Evolutionary conservation across 2,888 invertebrate genomes (phyloP), one percentile per base, ranked within the genome.

Genomic region (Lasioglossum lativentre): DNA sequence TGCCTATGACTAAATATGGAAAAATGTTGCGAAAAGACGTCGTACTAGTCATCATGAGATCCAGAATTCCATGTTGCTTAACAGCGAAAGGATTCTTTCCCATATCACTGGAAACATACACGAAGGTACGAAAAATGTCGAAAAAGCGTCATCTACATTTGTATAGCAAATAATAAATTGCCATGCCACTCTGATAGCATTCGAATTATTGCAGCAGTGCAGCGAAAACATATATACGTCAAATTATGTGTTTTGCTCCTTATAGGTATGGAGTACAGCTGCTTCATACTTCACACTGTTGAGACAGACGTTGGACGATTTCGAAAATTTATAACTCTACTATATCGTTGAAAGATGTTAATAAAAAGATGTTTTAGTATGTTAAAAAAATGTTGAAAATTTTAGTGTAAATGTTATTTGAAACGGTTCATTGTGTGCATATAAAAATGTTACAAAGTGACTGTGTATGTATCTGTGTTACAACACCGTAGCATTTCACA

Each of bases 11-110:
- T 27, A 19, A 52, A 40, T 10, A 27, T 23, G 76, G 76, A 19
- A 70, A n/a, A 47, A 70, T 38, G 38, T 14, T 77, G 68, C 19
- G 76, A 5, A 75, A 40, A 4, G 70, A 75, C 14, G 0, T 27
- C 27, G 5, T 27, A 23, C 30, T 75, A 19, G 56, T 81, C 23
- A 30, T 84, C n/a, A 56, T 76, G 47, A 77, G 76, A 38, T 40
- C 68, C 16, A 68, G 47, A 38, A 2, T 19, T 23, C 84, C 91
- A 0, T 89, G 80, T 23, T 78, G 70, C 47, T 30, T 89, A 16
- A 86, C 89, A 2, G 90, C 86, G 14, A 83, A 79, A n/a, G 83
- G 83, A 38, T 88, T 88, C 70, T 90, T 83, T 52, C 75, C 82
- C 1, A 76, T 90, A 1, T 82, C 88, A 8, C 38, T 88, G 16